These are phyloP conservation scores for Champsocephalus gunnari DNA, from an alignment of 2,797 vertebrate species.

Conservation along the genomic window DNA sequence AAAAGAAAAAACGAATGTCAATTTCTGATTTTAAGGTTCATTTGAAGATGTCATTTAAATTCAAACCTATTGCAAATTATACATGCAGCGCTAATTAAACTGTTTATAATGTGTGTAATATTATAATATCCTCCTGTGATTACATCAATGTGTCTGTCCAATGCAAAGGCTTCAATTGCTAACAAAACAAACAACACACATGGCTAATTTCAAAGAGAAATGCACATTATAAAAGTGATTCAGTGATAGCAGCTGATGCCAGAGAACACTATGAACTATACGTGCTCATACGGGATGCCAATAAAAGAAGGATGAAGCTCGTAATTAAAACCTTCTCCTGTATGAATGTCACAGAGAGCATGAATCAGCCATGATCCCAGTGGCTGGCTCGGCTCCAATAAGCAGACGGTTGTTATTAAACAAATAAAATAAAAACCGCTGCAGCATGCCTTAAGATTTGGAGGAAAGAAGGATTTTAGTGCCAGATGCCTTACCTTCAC, in stretches of 20 bases:
- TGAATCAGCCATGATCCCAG: slow-evolving; percentile 30
- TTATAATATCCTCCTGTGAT: slow-evolving; percentile 2
- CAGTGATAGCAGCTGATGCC: slow-evolving; percentile 35
- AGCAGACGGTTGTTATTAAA: slow-evolving; percentile 46
- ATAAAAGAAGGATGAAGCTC: slow-evolving; percentile 48
- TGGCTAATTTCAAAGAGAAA: slow-evolving; percentile 17
- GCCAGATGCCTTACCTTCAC: slow-evolving; percentile 33
- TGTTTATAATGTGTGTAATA: not conserved
- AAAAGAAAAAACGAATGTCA: not conserved
- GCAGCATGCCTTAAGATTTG: slow-evolving; percentile 12
- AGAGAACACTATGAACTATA: slow-evolving; percentile 14
- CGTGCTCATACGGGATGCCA: slow-evolving; percentile 39
- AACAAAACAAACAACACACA: slow-evolving; percentile 17
- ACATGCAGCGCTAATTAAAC: not conserved
- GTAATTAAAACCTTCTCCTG: slow-evolving; percentile 63
- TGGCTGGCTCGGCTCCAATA: slow-evolving; percentile 19
- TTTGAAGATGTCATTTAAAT: not conserved
- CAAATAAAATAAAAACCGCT: not conserved
- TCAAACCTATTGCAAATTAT: not conserved
- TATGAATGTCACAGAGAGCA: slow-evolving; percentile 65
- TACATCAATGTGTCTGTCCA: not conserved
- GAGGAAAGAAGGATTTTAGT: slow-evolving; percentile 19
- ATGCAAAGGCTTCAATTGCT: slow-evolving; percentile 16
- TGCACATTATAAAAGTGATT: slow-evolving; percentile 21
- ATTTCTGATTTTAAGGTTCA: not conserved